These are phyloP conservation scores for Lepidostoma basale DNA, from an alignment of 1,140 invertebrate species.

Conservation along the genomic window DNA sequence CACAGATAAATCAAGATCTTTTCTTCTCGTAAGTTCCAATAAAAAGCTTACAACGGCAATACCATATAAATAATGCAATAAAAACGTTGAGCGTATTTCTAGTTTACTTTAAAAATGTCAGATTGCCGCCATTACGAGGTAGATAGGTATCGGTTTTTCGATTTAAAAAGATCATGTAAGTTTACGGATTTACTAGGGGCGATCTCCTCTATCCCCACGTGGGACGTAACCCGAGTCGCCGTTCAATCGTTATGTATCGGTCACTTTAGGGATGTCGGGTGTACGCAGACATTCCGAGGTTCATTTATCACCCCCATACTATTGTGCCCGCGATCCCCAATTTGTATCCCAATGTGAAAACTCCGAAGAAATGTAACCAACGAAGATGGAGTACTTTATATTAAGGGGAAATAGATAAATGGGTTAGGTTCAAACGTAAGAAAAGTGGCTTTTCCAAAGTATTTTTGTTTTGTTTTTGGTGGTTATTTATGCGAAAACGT, in stretches of 20 bases:
- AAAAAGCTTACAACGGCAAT: too few relatives aligned
- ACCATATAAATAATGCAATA: too few relatives aligned
- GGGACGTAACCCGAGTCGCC: not conserved
- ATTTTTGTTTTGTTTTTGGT: not conserved
- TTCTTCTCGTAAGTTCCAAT: too few relatives aligned
- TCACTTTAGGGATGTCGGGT: conserved; percentile 33
- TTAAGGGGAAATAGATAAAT: conserved; percentile 8
- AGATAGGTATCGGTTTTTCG: too few relatives aligned
- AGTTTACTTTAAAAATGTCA: too few relatives aligned
- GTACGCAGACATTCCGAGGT: conserved; percentile 9
- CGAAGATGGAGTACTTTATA: not conserved
- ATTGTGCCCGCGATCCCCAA: conserved; percentile 29
- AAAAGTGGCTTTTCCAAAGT: not conserved
- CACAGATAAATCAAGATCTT: too few relatives aligned
- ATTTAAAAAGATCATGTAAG: too few relatives aligned
- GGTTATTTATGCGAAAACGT: not conserved
- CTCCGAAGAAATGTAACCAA: conserved; percentile 15
- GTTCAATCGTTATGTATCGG: conserved; percentile 32
- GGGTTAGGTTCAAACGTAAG: not conserved
- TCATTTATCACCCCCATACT: conserved; percentile 29
- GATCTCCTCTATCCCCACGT: not conserved
- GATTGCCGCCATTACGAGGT: too few relatives aligned
- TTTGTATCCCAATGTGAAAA: conserved; percentile 20
- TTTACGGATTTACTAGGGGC: not conserved
- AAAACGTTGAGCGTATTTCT: too few relatives aligned